Conservation (phyloP, 2,113 vertebrate genomes). For the Microtus montanus region DNA sequence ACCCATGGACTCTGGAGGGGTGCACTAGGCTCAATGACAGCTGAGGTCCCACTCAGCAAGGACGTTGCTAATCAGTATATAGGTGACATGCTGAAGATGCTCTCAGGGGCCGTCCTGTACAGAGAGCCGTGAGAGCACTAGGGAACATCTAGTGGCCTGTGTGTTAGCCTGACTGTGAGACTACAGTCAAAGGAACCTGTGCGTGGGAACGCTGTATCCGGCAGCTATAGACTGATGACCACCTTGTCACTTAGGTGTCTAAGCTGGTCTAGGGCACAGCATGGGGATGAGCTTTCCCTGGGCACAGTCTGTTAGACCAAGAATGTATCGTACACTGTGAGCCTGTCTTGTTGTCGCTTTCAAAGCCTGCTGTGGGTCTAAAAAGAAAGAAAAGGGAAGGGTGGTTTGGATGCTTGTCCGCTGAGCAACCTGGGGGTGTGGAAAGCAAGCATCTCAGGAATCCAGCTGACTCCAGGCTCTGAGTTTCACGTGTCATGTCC, state of each 20-base stretch:
- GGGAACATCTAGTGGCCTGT: background rate
- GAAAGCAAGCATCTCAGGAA: background rate
- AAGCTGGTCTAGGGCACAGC: background rate
- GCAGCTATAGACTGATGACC: background rate
- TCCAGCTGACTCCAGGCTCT: background rate
- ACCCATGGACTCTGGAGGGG: fast-evolving
- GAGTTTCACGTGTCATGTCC: background rate
- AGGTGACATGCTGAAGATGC: background rate
- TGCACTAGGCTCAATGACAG: background rate
- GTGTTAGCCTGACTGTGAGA: background rate
- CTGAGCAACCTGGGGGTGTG: background rate
- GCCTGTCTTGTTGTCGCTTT: background rate
- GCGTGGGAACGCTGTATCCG: background rate
- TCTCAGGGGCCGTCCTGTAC: background rate
- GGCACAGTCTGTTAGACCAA: background rate
- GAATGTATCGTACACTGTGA: background rate
- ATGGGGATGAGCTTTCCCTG: background rate
- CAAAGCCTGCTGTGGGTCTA: background rate
- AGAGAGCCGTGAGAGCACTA: background rate
- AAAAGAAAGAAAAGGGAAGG: background rate
- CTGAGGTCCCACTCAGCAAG: background rate
- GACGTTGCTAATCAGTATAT: fast-evolving
- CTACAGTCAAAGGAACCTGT: background rate
- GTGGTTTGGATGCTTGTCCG: background rate
- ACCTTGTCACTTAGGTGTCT: background rate